Evolutionary conservation across 2,797 vertebrate genomes (phyloP), one percentile per base, ranked within the genome.

Genomic region (Tympanoctomys barrerae): DNA sequence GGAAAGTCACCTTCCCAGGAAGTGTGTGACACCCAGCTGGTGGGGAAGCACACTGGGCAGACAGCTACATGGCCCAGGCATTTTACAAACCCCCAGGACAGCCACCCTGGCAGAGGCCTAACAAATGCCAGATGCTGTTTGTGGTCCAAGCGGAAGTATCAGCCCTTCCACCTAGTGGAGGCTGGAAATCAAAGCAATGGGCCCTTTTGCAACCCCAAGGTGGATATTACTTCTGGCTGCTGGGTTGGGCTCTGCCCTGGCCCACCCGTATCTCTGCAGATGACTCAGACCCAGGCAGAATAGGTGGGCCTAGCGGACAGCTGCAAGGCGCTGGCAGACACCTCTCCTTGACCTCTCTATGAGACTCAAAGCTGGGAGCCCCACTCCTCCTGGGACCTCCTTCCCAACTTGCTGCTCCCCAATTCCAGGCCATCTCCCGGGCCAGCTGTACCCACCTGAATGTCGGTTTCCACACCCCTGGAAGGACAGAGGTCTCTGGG

Each of bases 181-280:
- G 4, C 31, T 71, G 26, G 59, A 81, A 31, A 28, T 59, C 52
- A 78, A 31, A 14, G 21, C n/a, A 46, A 21, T 0, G 4, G 7
- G 0, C 31, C 39, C 13, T 52, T 91, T 33, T 42, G 28, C 66
- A 64, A 73, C 33, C 54, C 19, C 12, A 31, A 83, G 62, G 26
- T 31, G 4, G 12, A 10, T 22, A 33, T 75, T 85, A 28, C 16
- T 18, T 8, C 9, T 6, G 46, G 42, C 22, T 64, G 33, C 36
- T 1, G 1, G 26, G n/a, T 33, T 22, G 19, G 7, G 7, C 64
- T 2, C 31, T 79, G 9, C 28, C 26, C 54, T 2, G 4, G n/a
- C 10, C 14, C 24, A 2, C 0, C 0, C 61, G 10, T 24, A 46
- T 16, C 1, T 1, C 9, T 2, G 3, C 70, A 39, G 66, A n/a